phyloP scores from a whole-genome alignment of 2,797 vertebrate species.

The Lindbergichthys nudifrons region DNA sequence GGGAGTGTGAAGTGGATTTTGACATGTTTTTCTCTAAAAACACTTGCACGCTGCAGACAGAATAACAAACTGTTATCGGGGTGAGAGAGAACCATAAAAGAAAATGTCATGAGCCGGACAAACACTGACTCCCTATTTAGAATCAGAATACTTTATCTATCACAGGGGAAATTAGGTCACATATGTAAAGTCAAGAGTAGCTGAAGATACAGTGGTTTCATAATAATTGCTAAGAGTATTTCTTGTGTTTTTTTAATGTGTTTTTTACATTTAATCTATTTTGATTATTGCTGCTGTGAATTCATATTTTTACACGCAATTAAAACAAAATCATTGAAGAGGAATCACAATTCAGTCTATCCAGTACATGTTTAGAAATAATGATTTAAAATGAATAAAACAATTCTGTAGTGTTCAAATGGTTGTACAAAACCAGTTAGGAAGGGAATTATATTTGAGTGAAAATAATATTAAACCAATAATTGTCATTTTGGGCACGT shows the following conservation, averaged over 20 bases:
- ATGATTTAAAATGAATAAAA: not conserved
- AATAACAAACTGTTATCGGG: accelerated
- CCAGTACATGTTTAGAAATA: not conserved
- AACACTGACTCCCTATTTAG: not conserved
- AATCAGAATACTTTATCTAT: too few species aligned
- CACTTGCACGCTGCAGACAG: not conserved
- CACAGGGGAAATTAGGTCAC: too few species aligned
- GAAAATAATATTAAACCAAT: conserved; percentile 16
- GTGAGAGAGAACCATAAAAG: not conserved
- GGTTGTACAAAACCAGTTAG: not conserved
- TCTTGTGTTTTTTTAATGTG: too few species aligned
- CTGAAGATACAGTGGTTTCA: not conserved
- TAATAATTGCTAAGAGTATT: not conserved
- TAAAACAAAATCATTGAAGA: not conserved
- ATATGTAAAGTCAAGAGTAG: not conserved
- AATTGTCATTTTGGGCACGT: conserved; percentile 36
- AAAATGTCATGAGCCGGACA: not conserved
- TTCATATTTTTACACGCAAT: not conserved
- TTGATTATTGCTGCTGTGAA: not conserved
- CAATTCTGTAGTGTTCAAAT: not conserved
- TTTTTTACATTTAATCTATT: not conserved
- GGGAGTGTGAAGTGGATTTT: not conserved
- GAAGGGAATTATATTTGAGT: not conserved
- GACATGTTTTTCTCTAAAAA: not conserved
- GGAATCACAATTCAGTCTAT: not conserved